These are phyloP conservation scores for Conops quadrifasciatus DNA, from an alignment of 2,888 invertebrate genomes.

Conservation along the genomic window DNA sequence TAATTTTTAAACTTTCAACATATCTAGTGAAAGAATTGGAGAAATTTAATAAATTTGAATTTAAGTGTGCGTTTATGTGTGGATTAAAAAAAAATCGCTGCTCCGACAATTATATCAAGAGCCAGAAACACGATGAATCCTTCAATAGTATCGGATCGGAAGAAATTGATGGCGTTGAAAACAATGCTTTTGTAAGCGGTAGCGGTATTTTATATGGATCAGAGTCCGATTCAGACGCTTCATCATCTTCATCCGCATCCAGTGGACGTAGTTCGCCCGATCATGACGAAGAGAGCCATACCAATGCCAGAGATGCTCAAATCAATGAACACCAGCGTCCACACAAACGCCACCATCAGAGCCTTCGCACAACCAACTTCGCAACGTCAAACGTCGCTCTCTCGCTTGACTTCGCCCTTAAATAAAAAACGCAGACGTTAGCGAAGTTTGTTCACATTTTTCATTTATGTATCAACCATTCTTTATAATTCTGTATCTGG, in stretches of 20 bases:
- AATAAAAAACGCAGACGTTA: too few species aligned
- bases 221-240: slow-evolving; percentile 75
- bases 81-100: slow-evolving; percentile 57
- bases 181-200: slow-evolving; percentile 75
- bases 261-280: slow-evolving; percentile 56
- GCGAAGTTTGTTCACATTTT: too few species aligned
- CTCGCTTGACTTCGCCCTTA: too few species aligned
- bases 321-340: neutral
- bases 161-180: slow-evolving; percentile 78
- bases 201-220: slow-evolving; percentile 64
- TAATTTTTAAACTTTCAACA: slow-evolving; percentile 49
- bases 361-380: too few species aligned
- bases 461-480: too few species aligned
- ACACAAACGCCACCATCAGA: slow-evolving; percentile 28
- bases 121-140: slow-evolving; percentile 65
- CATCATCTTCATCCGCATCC: slow-evolving; percentile 68
- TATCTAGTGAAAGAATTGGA: slow-evolving; percentile 40
- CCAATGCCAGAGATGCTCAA: slow-evolving; percentile 42
- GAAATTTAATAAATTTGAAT: slow-evolving; percentile 45
- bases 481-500: too few species aligned
- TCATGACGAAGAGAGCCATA: slow-evolving; percentile 63
- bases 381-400: too few species aligned
- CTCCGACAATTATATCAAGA: slow-evolving; percentile 63
- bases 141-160: slow-evolving; percentile 72
- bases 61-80: slow-evolving; percentile 61